Conservation (phyloP, 2,113 vertebrate genomes). For the Uria aalge region DNA sequence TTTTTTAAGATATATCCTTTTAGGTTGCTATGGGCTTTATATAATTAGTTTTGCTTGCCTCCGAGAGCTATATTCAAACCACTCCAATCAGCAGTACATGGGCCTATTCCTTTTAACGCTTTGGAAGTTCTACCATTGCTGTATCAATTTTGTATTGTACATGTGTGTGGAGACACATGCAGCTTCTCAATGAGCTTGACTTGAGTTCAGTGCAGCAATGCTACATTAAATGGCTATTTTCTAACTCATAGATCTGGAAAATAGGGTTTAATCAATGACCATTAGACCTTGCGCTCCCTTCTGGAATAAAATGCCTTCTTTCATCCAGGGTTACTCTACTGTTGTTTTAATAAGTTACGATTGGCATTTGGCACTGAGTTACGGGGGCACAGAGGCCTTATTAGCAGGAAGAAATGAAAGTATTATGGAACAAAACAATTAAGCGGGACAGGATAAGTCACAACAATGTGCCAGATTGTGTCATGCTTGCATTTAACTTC, state of each 20-base stretch:
- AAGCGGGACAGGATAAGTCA: not conserved
- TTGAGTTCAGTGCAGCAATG: constrained; percentile 24
- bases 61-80: not conserved
- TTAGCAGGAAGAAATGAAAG: constrained; percentile 5
- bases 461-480: not conserved
- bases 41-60: not conserved
- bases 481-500: not conserved
- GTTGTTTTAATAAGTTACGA: constrained; percentile 32
- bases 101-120: not conserved
- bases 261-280: constrained; percentile 71
- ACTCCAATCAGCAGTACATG: not conserved
- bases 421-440: constrained; percentile 16
- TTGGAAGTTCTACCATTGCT: not conserved
- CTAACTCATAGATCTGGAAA: constrained; percentile 72
- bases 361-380: not conserved
- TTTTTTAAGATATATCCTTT: not conserved
- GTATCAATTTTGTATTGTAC: not conserved
- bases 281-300: constrained; percentile 43
- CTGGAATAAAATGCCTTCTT: constrained; percentile 52
- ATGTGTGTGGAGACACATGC: not conserved
- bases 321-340: not conserved
- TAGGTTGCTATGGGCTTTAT: not conserved
- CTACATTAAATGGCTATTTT: constrained; percentile 71
- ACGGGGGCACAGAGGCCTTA: not conserved
- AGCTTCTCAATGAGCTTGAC: constrained; percentile 11